Conservation (phyloP, 2,888 invertebrate genomes). For the Acanthosepion lycidas region DNA sequence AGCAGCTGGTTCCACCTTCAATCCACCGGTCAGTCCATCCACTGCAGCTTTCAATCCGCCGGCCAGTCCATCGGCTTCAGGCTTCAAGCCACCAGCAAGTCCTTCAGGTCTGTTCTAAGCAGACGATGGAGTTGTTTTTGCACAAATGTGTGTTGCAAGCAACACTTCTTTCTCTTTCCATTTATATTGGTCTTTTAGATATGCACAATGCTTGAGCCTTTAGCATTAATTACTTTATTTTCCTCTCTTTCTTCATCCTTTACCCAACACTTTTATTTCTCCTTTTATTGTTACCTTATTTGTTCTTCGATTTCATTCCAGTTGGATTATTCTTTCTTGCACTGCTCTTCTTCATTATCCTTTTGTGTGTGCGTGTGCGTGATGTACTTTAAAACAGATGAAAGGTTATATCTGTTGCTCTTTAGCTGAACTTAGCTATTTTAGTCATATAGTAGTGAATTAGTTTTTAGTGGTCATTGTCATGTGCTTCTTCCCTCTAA, state of each 20-base stretch:
- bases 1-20: constrained; percentile 48
- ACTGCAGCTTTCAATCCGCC: constrained; percentile 47
- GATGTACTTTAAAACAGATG: neutral
- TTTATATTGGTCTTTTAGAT: neutral
- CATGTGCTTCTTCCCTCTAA: constrained; percentile 16
- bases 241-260: neutral
- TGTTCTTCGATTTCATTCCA: neutral
- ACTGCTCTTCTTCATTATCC: neutral
- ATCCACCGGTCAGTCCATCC: constrained; percentile 48
- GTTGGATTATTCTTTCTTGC: neutral
- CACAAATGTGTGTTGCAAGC: constrained; percentile 8
- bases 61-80: constrained; percentile 41
- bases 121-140: constrained; percentile 21
- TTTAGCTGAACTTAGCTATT: neutral
- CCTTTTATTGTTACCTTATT: neutral
- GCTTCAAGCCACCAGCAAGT: constrained; percentile 43
- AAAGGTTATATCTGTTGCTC: neutral
- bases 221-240: neutral
- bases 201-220: constrained; percentile 24
- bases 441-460: neutral
- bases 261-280: neutral
- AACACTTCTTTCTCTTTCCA: neutral
- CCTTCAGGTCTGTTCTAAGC: constrained; percentile 43
- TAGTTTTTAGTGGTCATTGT: neutral
- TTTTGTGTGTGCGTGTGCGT: neutral